Conservation (phyloP, 2,888 invertebrate genomes). For the Neoaliturus tenellus region DNA sequence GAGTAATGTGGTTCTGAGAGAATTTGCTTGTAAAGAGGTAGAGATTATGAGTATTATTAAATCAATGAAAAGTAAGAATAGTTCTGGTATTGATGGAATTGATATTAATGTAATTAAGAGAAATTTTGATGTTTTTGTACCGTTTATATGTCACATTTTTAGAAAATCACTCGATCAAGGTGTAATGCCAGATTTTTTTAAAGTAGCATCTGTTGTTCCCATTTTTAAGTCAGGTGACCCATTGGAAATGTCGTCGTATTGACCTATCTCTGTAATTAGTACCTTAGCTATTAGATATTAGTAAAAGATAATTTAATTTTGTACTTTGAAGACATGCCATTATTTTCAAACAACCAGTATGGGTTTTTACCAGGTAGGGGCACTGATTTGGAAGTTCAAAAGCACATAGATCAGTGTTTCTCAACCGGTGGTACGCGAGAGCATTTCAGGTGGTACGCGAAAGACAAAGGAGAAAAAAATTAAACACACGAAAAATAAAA, state of each 20-base stretch:
- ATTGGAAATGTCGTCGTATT: background rate
- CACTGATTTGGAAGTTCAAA: background rate
- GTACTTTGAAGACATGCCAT: background rate
- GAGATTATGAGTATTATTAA: too few species aligned
- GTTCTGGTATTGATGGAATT: conserved; percentile 5
- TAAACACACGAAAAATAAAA: too few species aligned
- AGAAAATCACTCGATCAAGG: background rate
- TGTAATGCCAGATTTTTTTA: background rate
- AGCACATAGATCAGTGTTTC: too few species aligned
- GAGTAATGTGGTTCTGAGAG: background rate
- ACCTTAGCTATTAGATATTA: background rate
- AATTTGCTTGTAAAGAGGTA: background rate
- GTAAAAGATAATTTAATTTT: background rate
- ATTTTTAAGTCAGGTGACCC: background rate
- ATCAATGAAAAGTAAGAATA: too few species aligned
- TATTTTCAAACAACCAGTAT: background rate
- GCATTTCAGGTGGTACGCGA: too few species aligned
- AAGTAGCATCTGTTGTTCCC: background rate
- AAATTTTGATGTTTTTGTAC: background rate
- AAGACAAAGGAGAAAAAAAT: too few species aligned
- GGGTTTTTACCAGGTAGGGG: conserved; percentile 1
- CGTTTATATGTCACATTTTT: background rate
- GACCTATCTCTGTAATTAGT: conserved; percentile 2
- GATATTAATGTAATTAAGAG: background rate
- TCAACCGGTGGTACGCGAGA: too few species aligned